A percentile compares a stretch with the other conserved stretches of the same genome.
Evolutionary conservation across 2,797 vertebrate genomes (phyloP).

Genomic region (Anisognathus igniventris): DNA sequence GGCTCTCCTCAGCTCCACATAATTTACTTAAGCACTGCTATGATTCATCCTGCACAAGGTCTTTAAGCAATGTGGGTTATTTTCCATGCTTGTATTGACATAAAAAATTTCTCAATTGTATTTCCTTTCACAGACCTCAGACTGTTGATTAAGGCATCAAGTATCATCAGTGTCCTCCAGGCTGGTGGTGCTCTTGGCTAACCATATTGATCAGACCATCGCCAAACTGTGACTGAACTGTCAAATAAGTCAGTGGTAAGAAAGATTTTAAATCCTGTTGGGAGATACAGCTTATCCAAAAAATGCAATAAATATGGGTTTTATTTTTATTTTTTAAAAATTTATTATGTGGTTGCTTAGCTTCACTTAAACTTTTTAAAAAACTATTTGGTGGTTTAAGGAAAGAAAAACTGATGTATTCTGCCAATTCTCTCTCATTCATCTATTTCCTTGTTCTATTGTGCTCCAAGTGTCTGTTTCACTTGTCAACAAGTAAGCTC

Average conservation of each 20-base stretch:
- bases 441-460: background rate
- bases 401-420: background rate
- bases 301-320: background rate
- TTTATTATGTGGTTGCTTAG: background rate
- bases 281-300: background rate
- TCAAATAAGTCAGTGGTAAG: background rate
- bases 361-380: background rate
- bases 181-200: slow-evolving; percentile 5
- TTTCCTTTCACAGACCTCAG: slow-evolving; percentile 10
- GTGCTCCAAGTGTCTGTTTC: background rate
- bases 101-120: background rate
- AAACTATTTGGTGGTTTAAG: background rate
- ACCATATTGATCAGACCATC: background rate
- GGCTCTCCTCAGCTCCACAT: background rate
- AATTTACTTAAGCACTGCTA: background rate
- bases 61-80: background rate
- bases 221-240: slow-evolving; percentile 9
- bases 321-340: background rate
- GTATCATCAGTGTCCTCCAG: background rate
- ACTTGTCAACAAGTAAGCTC: background rate
- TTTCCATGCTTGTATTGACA: background rate
- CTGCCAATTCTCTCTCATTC: background rate
- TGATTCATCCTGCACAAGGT: background rate
- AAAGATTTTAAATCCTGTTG: background rate
- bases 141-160: slow-evolving; percentile 24